Conservation (phyloP, 2,113 vertebrate species). For the Pelecanus crispus region DNA sequence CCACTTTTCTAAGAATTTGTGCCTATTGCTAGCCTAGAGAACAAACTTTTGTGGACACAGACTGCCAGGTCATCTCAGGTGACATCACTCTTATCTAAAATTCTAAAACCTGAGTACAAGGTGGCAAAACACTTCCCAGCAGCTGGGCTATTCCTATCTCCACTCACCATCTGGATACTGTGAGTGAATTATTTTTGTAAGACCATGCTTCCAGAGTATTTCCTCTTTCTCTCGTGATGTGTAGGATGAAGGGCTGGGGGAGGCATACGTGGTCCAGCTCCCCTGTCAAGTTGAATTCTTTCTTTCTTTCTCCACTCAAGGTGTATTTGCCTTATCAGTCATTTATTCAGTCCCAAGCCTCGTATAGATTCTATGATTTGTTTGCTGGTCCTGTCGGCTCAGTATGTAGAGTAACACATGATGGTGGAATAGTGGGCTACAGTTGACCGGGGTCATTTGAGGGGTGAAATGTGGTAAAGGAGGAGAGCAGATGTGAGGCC, state of each 20-base stretch:
- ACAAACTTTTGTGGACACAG: background rate
- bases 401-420: background rate
- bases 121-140: background rate
- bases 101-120: background rate
- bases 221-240: background rate
- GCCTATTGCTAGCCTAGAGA: background rate
- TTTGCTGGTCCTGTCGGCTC: background rate
- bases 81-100: background rate
- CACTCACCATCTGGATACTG: background rate
- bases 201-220: background rate
- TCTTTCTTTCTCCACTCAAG: background rate
- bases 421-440: background rate
- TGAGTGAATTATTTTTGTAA: background rate
- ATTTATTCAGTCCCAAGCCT: background rate
- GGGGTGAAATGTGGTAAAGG: background rate
- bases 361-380: background rate
- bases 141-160: background rate
- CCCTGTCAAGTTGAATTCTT: background rate
- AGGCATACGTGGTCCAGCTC: background rate
- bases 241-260: background rate
- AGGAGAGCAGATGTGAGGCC: background rate
- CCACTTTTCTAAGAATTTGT: background rate
- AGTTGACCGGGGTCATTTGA: background rate
- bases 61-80: background rate
- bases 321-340: background rate